A percentile compares a stretch with the other conserved stretches of the same genome.
phyloP scores from a whole-genome alignment of 2,888 invertebrate genomes.

The Dioctria rufipes region DNA sequence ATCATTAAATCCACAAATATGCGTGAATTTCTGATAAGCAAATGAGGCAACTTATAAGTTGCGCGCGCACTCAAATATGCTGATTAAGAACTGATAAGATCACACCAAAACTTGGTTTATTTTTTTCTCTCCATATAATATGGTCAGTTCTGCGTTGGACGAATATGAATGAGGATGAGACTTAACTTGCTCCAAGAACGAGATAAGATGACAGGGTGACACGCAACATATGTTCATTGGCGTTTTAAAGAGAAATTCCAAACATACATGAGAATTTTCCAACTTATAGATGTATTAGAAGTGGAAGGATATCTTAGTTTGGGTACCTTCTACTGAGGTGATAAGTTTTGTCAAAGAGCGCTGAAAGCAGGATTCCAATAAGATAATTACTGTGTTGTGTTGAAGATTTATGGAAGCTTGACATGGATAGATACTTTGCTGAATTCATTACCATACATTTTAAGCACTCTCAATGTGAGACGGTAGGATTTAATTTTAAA shows the following conservation, averaged over 20 bases:
- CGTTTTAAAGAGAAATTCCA: background rate
- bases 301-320: no score
- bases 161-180: background rate
- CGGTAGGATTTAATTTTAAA: background rate
- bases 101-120: constrained; percentile 56
- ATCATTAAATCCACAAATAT: constrained; percentile 61
- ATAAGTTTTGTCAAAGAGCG: constrained; percentile 49
- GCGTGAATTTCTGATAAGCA: constrained; percentile 62
- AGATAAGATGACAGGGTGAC: constrained; percentile 59
- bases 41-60: constrained; percentile 61
- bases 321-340: background rate
- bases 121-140: constrained; percentile 44
- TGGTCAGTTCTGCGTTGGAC: background rate
- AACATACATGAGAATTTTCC: background rate
- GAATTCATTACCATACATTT: constrained; percentile 34
- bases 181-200: constrained; percentile 39
- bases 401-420: constrained; percentile 42
- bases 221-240: constrained; percentile 61
- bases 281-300: no score
- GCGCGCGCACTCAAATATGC: constrained; percentile 57
- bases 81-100: constrained; percentile 59
- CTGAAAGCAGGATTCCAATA: constrained; percentile 41
- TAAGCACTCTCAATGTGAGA: background rate
- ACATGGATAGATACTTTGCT: constrained; percentile 40
- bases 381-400: constrained; percentile 29